Evolutionary conservation across 2,888 invertebrate genomes (phyloP).

Genomic region (Microplitis deprimator): DNA sequence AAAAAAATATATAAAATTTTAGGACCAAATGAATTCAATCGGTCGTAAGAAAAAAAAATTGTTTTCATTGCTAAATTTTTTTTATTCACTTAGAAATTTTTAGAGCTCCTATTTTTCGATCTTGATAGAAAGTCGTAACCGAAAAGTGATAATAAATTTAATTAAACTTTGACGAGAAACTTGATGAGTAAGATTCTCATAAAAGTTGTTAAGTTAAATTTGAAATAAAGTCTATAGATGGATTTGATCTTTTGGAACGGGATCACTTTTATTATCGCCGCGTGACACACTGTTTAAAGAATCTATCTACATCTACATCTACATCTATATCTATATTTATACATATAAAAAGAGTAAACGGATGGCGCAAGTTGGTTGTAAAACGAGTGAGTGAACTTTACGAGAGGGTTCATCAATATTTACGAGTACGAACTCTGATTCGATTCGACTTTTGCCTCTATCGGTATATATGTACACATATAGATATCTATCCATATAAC

Average conservation of each 20-base stretch:
- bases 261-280: slow-evolving; percentile 42
- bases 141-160: not conserved
- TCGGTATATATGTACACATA: slow-evolving; percentile 9
- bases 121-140: too few relatives aligned
- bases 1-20: too few relatives aligned
- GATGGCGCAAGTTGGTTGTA: slow-evolving; percentile 51
- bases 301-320: not conserved
- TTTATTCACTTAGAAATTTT: too few relatives aligned
- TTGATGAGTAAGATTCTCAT: not conserved
- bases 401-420: slow-evolving; percentile 56
- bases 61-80: too few relatives aligned
- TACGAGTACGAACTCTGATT: slow-evolving; percentile 56
- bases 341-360: slow-evolving; percentile 33
- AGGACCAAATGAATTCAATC: too few relatives aligned
- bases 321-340: too few relatives aligned
- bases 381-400: slow-evolving; percentile 58
- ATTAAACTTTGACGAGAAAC: not conserved
- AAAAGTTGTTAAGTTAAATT: not conserved
- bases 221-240: slow-evolving; percentile 23
- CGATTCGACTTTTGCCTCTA: slow-evolving; percentile 51
- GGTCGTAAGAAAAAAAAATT: too few relatives aligned
- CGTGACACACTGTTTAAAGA: slow-evolving; percentile 39
- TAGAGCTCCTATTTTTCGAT: too few relatives aligned
- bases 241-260: slow-evolving; percentile 38
- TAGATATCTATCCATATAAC: not conserved